Conservation (phyloP, 2,113 vertebrate genomes). For the Actinemys pallida region DNA sequence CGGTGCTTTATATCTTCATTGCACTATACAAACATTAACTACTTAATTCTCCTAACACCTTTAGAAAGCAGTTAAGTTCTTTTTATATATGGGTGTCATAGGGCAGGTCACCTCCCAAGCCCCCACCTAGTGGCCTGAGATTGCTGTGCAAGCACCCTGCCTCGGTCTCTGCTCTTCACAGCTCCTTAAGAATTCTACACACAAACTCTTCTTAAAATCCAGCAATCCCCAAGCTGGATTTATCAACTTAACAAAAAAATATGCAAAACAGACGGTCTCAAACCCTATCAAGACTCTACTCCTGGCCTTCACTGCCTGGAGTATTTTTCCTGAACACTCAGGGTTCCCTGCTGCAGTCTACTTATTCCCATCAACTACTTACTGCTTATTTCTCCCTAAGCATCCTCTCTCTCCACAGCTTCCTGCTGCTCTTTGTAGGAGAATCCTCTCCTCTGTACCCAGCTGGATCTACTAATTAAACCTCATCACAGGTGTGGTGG, state of each 20-base stretch:
- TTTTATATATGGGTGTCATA: neutral
- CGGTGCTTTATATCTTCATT: neutral
- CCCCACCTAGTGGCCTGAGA: neutral
- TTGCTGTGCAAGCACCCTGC: neutral
- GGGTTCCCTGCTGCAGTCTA: neutral
- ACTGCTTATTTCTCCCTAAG: neutral
- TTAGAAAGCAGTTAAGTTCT: too few species aligned
- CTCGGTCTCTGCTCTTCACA: neutral
- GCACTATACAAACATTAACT: neutral
- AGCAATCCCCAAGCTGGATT: neutral
- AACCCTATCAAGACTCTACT: neutral
- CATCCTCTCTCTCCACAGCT: neutral
- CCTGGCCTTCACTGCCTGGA: neutral
- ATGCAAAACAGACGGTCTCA: neutral
- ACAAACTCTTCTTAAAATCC: neutral
- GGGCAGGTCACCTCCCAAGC: neutral
- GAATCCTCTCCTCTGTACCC: neutral
- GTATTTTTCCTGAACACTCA: neutral
- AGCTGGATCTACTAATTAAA: neutral
- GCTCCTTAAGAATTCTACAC: neutral
- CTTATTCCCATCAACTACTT: neutral
- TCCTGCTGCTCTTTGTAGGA: neutral
- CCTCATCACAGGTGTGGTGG: neutral
- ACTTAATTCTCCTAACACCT: too few species aligned
- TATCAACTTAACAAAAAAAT: neutral